Percentiles rank a stretch among this genome's conserved stretches.
Evolutionary conservation across 2,797 vertebrate genomes (phyloP).

Genomic region (Trichosurus vulpecula): DNA sequence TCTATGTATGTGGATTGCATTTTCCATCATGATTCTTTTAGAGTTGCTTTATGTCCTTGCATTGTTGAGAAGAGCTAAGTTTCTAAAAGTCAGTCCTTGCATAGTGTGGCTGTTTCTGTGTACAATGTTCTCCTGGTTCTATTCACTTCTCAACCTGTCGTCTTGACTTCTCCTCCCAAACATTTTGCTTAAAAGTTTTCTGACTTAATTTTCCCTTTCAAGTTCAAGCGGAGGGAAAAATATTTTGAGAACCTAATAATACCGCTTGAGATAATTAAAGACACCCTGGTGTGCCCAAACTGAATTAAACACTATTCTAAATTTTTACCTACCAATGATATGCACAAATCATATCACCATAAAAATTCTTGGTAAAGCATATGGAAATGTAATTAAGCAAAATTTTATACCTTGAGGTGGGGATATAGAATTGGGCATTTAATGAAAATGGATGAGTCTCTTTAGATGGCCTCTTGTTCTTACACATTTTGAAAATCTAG

Average conservation of each 20-base stretch:
- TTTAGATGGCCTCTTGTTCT: background rate
- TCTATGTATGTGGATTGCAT: too few relatives aligned
- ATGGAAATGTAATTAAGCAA: background rate
- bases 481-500: background rate
- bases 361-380: background rate
- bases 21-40: too few relatives aligned
- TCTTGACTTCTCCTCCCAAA: background rate
- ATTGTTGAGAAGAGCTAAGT: too few relatives aligned
- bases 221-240: background rate
- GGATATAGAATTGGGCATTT: background rate
- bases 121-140: too few relatives aligned
- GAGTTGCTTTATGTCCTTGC: too few relatives aligned
- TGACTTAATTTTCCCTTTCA: background rate
- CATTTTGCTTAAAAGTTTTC: background rate
- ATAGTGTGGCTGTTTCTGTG: too few relatives aligned
- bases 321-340: background rate
- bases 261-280: background rate
- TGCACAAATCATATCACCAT: background rate
- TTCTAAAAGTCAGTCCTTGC: too few relatives aligned
- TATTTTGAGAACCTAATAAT: background rate
- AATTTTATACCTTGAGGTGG: background rate
- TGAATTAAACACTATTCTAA: background rate
- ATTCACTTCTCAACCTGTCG: background rate
- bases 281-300: background rate
- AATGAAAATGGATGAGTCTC: background rate